Base-by-base conservation (phyloP, 1,140 invertebrate genomes). In the Leptinotarsa texana region DNA sequence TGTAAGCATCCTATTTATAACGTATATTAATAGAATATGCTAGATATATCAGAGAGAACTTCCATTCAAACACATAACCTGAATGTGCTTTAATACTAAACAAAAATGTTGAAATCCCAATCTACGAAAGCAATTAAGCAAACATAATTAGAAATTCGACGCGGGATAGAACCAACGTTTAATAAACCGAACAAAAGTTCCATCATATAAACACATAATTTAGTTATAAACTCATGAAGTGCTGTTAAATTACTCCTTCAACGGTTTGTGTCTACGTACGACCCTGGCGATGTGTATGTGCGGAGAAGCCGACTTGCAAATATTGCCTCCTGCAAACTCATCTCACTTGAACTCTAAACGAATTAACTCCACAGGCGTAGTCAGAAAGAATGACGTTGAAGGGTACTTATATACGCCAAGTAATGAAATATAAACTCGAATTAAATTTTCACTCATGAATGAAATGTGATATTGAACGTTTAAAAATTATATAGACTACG, bases 221-320 rank as follows among this genome's bases (percentile, higher is more conserved):
- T 17, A 67, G 65, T 67, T 67, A 67, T 67, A 67, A 67, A 67
- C 65, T 67, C 65, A 67, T 67, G 65, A 67, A 67, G 65, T 33
- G 65, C 65, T 67, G 65, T 67, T 67, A 67, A 67, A 67, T 67
- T 67, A 67, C 65, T 22, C 65, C 65, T 67, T 67, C 42, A 67
- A 67, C 42, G 27, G 21, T 67, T 42, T 33, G 65, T 11, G 42
- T 42, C 6, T 57, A 17, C 51, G 51, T 67, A 67, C 65, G 18
- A 4, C 15, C 65, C 65, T 67, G 65, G 65, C 42, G 8, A 8
- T 67, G 65, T 67, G 42, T 67, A 63, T 63, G 24, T 67, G 65
- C 11, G 18, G 42, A 67, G 65, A 24, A 67, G 24, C n/a, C 65
- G 65, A 67, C 65, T 67, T 17, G 65, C 65, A 67, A 63, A 67